Percentiles rank a stretch among this genome's conserved stretches.
These are phyloP conservation scores for Phalacrocorax carbo DNA, from an alignment of 2,113 vertebrate species.

Conservation along the genomic window DNA sequence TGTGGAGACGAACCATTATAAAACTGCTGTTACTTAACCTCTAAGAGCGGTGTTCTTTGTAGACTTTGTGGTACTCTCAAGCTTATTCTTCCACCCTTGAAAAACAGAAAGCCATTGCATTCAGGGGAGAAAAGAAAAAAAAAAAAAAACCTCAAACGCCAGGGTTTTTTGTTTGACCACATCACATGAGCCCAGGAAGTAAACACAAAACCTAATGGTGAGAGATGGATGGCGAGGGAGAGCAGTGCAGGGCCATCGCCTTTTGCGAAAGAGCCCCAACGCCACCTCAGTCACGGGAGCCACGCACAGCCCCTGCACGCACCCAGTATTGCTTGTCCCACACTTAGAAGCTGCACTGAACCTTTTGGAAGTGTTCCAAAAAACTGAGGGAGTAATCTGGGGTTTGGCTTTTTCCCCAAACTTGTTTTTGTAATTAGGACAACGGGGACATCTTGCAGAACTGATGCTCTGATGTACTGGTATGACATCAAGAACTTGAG, in stretches of 20 bases:
- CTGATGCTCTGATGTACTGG: neutral
- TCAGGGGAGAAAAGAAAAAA: neutral
- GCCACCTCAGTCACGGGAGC: fast-evolving
- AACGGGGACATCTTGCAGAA: neutral
- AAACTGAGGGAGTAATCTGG: neutral
- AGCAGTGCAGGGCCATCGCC: fast-evolving
- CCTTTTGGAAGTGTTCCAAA: neutral
- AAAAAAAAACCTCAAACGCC: neutral
- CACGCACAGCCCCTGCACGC: fast-evolving
- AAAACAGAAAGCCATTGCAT: neutral
- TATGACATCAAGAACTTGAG: neutral
- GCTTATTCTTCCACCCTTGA: neutral
- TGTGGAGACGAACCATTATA: neutral
- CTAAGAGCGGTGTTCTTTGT: fast-evolving
- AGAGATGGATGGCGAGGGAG: fast-evolving
- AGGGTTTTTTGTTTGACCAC: no score
- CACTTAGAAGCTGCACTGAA: neutral
- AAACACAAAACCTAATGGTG: neutral
- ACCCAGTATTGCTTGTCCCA: fast-evolving
- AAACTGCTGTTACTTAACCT: neutral
- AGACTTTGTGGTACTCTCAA: fast-evolving
- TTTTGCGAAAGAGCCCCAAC: no score
- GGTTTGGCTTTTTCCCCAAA: neutral
- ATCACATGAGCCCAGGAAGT: neutral
- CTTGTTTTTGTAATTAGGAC: neutral